A percentile compares a stretch with the other conserved stretches of the same genome.
Evolutionary conservation across 2,797 vertebrate genomes (phyloP).

Genomic region (Malurus splendens): DNA sequence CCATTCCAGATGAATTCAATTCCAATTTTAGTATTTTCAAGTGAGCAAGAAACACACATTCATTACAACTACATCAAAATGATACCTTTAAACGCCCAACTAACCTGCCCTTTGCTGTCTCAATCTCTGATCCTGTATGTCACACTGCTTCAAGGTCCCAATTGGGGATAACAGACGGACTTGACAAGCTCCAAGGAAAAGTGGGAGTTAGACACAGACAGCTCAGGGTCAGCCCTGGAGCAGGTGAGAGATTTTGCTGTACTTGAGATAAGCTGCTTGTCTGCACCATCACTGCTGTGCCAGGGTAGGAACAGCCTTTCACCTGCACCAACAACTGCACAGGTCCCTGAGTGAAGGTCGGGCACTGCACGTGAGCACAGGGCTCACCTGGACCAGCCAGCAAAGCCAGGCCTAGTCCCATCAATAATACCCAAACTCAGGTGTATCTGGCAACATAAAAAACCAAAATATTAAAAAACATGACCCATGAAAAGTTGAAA

Average conservation of each 20-base stretch:
- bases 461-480: background rate
- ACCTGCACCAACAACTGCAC: background rate
- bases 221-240: background rate
- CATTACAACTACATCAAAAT: fast-evolving
- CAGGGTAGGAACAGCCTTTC: background rate
- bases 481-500: background rate
- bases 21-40: background rate
- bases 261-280: background rate
- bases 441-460: fast-evolving
- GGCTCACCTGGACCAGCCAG: background rate
- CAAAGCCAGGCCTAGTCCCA: background rate
- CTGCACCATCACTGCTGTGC: background rate
- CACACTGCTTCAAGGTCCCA: background rate
- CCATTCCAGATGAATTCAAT: fast-evolving
- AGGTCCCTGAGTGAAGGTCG: background rate
- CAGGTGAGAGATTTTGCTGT: background rate
- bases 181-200: background rate
- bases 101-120: fast-evolving
- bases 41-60: background rate
- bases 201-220: background rate
- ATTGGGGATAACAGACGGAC: fast-evolving
- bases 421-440: fast-evolving
- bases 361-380: background rate
- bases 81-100: background rate
- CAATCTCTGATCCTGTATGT: fast-evolving